These are phyloP conservation scores for Vulpes ferrilata DNA, from an alignment of 2,113 vertebrate species.

Conservation along the genomic window DNA sequence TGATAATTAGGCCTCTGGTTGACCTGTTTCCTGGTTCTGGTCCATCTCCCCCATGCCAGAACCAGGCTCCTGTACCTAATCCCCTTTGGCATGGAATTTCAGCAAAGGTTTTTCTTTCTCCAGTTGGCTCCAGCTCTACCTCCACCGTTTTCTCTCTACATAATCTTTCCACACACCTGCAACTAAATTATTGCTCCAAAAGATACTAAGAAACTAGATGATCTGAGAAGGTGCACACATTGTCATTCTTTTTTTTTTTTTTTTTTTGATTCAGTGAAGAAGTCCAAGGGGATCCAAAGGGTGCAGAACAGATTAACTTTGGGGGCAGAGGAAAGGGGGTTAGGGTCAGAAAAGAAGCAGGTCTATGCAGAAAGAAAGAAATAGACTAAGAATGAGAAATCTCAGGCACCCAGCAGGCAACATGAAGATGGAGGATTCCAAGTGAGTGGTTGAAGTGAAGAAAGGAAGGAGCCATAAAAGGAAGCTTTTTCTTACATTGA, in stretches of 20 bases:
- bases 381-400: background rate
- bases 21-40: slow-evolving; percentile 41
- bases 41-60: background rate
- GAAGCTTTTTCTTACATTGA: background rate
- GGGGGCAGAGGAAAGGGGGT: background rate
- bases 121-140: background rate
- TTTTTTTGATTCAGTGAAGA: background rate
- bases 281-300: background rate
- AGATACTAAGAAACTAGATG: background rate
- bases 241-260: background rate
- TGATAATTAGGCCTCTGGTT: background rate
- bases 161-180: slow-evolving; percentile 51
- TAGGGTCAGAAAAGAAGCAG: background rate
- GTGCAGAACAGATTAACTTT: background rate
- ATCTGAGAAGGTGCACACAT: background rate
- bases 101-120: slow-evolving; percentile 25
- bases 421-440: background rate
- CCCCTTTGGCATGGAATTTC: background rate
- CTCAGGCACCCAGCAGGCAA: background rate
- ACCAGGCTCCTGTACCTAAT: background rate
- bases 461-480: background rate
- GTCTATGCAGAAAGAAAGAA: background rate
- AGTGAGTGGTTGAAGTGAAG: background rate
- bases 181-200: background rate
- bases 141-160: background rate